These are phyloP conservation scores for Leptopilina myrica DNA, from an alignment of 2,888 invertebrate genomes.

Conservation along the genomic window DNA sequence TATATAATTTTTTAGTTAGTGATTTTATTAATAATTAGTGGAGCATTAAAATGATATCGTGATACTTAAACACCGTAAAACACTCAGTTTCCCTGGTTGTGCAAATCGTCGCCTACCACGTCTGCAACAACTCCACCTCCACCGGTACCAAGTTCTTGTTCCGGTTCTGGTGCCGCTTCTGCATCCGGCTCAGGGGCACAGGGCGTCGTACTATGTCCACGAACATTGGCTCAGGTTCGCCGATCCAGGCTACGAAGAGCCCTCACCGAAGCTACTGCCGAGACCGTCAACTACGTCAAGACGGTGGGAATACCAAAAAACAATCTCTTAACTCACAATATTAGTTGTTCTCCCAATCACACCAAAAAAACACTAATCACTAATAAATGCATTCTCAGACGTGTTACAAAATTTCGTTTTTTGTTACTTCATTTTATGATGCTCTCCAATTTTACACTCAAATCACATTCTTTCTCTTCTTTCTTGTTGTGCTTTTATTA, in stretches of 20 bases:
- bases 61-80: slow-evolving; percentile 61
- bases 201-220: slow-evolving; percentile 93
- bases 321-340: slow-evolving; percentile 34
- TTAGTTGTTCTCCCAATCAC: slow-evolving; percentile 37
- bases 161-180: slow-evolving; percentile 62
- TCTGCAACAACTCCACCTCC: slow-evolving; percentile 68
- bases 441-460: too few relatives aligned
- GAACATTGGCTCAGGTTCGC: slow-evolving; percentile 92
- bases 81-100: slow-evolving; percentile 76
- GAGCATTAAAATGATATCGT: slow-evolving; percentile 47
- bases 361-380: slow-evolving; percentile 31
- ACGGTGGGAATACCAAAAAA: slow-evolving; percentile 82
- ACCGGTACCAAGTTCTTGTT: slow-evolving; percentile 59
- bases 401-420: background rate
- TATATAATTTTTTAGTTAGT: slow-evolving; percentile 12
- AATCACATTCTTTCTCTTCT: background rate
- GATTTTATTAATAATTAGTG: slow-evolving; percentile 1
- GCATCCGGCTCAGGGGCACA: slow-evolving; percentile 77
- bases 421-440: background rate
- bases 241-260: slow-evolving; percentile 91
- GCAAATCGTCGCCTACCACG: slow-evolving; percentile 74
- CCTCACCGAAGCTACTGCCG: slow-evolving; percentile 92
- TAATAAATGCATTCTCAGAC: slow-evolving; percentile 23
- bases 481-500: too few relatives aligned
- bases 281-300: slow-evolving; percentile 92